Conservation (phyloP, 2,113 vertebrate species). For the Dunckerocampus dactyliophorus region DNA sequence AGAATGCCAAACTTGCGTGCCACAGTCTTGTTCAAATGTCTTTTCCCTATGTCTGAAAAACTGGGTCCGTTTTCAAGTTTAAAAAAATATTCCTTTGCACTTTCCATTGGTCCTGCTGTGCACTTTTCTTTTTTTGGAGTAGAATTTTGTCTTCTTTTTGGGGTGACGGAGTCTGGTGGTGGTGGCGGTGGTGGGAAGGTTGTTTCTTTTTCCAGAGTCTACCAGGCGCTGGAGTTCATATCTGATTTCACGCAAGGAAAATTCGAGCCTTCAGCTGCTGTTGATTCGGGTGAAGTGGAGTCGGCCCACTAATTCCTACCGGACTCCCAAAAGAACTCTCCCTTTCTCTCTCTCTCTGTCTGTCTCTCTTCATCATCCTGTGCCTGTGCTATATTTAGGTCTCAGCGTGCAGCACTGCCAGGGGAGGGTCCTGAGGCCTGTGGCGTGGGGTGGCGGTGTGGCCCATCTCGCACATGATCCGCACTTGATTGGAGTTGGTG, state of each 20-base stretch:
- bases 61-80: slow-evolving; percentile 67
- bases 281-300: slow-evolving; percentile 71
- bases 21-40: slow-evolving; percentile 73
- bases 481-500: slow-evolving; percentile 57
- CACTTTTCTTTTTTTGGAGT: slow-evolving; percentile 49
- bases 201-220: slow-evolving; percentile 72
- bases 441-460: slow-evolving; percentile 29
- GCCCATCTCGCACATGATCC: slow-evolving; percentile 48
- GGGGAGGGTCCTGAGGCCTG: slow-evolving; percentile 28
- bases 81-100: slow-evolving; percentile 63
- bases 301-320: slow-evolving; percentile 65
- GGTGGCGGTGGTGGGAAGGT: slow-evolving; percentile 38
- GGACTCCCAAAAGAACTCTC: slow-evolving; percentile 53
- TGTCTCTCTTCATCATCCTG: slow-evolving; percentile 35
- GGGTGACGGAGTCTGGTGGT: slow-evolving; percentile 49
- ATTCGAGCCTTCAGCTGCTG: slow-evolving; percentile 66
- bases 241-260: slow-evolving; percentile 72
- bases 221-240: slow-evolving; percentile 59
- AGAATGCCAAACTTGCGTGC: slow-evolving; percentile 73
- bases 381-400: slow-evolving; percentile 61
- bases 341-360: slow-evolving; percentile 13
- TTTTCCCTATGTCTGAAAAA: slow-evolving; percentile 70
- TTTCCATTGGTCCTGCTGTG: slow-evolving; percentile 61
- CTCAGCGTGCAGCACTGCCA: slow-evolving; percentile 27
- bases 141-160: slow-evolving; percentile 55